phyloP scores from a whole-genome alignment of 2,888 invertebrate species.

The Sialis fuliginosa region DNA sequence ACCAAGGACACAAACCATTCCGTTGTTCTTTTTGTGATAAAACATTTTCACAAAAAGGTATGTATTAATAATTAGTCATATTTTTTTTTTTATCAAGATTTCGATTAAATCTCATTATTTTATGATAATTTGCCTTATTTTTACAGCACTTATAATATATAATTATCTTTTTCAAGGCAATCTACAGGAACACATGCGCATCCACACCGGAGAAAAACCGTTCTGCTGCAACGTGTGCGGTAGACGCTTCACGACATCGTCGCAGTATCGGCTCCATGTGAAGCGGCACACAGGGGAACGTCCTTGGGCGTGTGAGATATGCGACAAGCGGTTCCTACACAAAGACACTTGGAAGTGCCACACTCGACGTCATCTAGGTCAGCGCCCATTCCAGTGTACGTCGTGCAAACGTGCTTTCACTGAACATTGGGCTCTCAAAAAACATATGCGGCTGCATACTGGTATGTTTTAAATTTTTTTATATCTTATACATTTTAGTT shows the following conservation, averaged over 20 bases:
- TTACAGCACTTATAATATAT: too few relatives aligned
- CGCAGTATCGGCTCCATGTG: conserved; percentile 49
- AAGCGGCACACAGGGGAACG: conserved; percentile 40
- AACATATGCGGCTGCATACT: conserved; percentile 44
- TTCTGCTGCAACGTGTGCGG: conserved; percentile 49
- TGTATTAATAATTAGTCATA: conserved; percentile 30
- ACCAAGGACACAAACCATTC: conserved; percentile 50
- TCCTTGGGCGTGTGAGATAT: conserved; percentile 39
- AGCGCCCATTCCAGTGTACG: conserved; percentile 43
- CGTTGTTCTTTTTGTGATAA: conserved; percentile 51
- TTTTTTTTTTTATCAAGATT: too few relatives aligned
- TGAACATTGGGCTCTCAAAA: conserved; percentile 43
- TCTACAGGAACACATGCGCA: conserved; percentile 44
- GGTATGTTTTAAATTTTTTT: conserved; percentile 12
- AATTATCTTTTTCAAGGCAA: too few relatives aligned
- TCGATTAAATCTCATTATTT: too few relatives aligned
- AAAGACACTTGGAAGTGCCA: conserved; percentile 47
- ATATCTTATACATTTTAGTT: neutral
- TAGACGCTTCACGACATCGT: conserved; percentile 53
- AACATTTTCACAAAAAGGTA: conserved; percentile 60
- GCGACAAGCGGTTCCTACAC: conserved; percentile 37
- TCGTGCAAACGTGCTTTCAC: conserved; percentile 40
- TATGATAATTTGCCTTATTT: too few relatives aligned
- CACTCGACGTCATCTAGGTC: conserved; percentile 44
- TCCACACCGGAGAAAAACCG: conserved; percentile 59